Conservation (phyloP, 2,113 vertebrate species). For the Halichoerus grypus region DNA sequence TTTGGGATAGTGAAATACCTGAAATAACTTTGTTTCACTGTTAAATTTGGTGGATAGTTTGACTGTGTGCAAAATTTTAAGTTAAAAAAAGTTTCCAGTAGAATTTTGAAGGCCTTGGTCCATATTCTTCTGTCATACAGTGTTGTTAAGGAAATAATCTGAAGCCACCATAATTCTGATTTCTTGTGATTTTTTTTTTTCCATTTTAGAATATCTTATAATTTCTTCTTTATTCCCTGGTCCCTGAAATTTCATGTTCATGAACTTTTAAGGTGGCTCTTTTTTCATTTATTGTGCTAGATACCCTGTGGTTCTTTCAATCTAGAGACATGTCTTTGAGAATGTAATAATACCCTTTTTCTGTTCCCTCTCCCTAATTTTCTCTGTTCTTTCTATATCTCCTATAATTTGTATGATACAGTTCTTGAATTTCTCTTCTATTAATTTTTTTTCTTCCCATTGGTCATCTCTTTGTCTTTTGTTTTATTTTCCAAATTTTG, state of each 20-base stretch:
- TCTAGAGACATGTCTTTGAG: background rate
- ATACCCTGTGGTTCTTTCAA: background rate
- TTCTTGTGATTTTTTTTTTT: background rate
- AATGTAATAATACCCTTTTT: background rate
- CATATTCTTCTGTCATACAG: background rate
- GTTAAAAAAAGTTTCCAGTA: background rate
- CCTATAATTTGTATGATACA: background rate
- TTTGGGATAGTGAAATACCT: background rate
- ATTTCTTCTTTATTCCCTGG: background rate
- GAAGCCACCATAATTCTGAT: background rate
- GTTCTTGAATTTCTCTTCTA: background rate
- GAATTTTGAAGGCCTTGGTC: background rate
- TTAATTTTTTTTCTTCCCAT: background rate
- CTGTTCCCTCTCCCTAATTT: background rate
- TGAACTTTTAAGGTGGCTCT: background rate
- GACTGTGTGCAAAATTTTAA: background rate
- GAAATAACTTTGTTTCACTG: background rate
- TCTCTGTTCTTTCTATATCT: background rate
- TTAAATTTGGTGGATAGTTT: background rate
- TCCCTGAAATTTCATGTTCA: background rate
- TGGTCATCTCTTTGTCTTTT: background rate
- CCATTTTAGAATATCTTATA: background rate
- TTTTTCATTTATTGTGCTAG: background rate
- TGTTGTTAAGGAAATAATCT: background rate
- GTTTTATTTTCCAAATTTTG: background rate